Evolutionary conservation across 2,797 vertebrate genomes (phyloP).

Genomic region (Tympanoctomys barrerae): DNA sequence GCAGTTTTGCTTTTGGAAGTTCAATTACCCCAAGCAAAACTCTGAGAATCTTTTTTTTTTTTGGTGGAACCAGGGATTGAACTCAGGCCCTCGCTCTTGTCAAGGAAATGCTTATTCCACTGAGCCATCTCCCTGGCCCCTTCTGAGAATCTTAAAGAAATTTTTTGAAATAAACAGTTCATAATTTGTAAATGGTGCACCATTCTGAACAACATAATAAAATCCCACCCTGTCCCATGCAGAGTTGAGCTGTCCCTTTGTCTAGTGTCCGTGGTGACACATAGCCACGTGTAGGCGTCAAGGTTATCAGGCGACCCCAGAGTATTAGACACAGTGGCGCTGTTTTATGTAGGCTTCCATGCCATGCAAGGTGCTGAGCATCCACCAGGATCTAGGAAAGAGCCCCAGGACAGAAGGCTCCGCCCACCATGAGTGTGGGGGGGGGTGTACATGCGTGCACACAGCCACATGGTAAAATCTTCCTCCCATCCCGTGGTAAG

Average conservation of each 20-base stretch:
- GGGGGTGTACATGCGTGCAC: neutral
- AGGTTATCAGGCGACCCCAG: neutral
- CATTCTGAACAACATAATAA: too few species aligned
- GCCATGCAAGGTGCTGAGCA: neutral
- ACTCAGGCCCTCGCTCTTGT: too few species aligned
- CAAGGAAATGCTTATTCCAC: too few species aligned
- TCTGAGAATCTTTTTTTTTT: neutral
- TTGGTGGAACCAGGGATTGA: too few species aligned
- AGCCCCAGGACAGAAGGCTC: neutral
- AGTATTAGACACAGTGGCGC: neutral
- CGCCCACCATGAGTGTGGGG: too few species aligned
- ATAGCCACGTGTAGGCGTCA: too few species aligned
- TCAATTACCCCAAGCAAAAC: neutral
- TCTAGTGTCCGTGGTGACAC: neutral
- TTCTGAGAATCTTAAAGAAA: neutral
- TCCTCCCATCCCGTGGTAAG: too few species aligned
- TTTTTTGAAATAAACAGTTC: neutral
- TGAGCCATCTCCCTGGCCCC: too few species aligned
- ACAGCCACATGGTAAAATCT: neutral
- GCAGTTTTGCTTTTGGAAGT: neutral
- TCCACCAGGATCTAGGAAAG: neutral
- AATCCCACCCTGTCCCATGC: neutral
- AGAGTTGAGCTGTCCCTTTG: neutral
- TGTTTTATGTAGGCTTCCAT: neutral
- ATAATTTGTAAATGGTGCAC: neutral